Base-by-base conservation (phyloP, 2,888 invertebrate genomes). In the Leptarthrus brevirostris region DNA sequence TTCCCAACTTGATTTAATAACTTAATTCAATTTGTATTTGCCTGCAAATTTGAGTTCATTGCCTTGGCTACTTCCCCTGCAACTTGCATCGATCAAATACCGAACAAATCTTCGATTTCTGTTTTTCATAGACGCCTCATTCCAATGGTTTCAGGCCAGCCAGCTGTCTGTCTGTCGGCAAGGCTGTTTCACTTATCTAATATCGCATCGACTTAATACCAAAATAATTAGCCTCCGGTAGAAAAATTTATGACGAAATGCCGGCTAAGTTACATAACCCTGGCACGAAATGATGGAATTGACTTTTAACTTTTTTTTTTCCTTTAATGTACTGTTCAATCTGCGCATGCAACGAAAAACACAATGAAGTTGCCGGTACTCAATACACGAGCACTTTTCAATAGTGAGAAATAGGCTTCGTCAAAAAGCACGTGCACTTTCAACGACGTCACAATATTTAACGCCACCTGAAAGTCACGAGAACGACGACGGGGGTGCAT, bases 341-440 rank as follows among this genome's bases (percentile, higher is more conserved):
- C 22, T 47, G 52, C 69, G 69, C 69, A 69, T 69, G 52, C 26
- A 18, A 30, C 30, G 30, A 30, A 30, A n/a, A n/a, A n/a, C n/a
- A n/a, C n/a, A n/a, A 3, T 66, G 26, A 22, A 44, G n/a, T 22
- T 47, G 66, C 66, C 66, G 47, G 66, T 47, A n/a, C 30, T 30
- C 30, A 56, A 14, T 26, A 16, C 16, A 8, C n/a, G 5, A 6
- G 5, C 22, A 10, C 5, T 53, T 47, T 47, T 14, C 12, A 5
- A 14, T n/a, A 14, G 47, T 10, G 53, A 2, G 53, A 10, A 12
- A 53, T 10, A 20, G 49, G 24, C 10, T 71, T 71, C 71, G 71
- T 71, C 26, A 40, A 71, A 54, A 56, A 71, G 56, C 71, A 71
- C 71, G 71, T 71, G 71, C 26, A 56, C 56, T 4, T 34, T 52